These are phyloP conservation scores for Nettapus auritus DNA, from an alignment of 2,113 vertebrate genomes.

Conservation along the genomic window DNA sequence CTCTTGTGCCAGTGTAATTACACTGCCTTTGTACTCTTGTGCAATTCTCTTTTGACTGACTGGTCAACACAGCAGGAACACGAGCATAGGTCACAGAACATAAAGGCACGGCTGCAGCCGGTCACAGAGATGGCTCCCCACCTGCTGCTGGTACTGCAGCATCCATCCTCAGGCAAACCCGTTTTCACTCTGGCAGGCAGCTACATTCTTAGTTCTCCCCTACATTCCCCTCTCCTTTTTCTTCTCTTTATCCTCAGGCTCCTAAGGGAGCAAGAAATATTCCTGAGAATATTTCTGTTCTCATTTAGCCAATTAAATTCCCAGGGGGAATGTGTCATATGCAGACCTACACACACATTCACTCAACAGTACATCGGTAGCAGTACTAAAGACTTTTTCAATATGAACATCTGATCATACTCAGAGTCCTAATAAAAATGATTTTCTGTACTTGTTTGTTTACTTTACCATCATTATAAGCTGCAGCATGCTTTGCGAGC, in stretches of 20 bases:
- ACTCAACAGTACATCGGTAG: not conserved
- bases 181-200: not conserved
- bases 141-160: not conserved
- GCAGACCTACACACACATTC: not conserved
- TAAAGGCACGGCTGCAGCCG: not conserved
- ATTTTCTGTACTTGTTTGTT: conserved; percentile 1
- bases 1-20: not conserved
- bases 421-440: conserved; percentile 2
- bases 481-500: not conserved
- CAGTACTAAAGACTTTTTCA: not conserved
- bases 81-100: not conserved
- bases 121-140: not conserved
- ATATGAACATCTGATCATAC: not conserved
- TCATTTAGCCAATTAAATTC: conserved; percentile 37
- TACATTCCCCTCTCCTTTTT: not conserved
- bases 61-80: not conserved
- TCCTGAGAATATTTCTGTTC: not conserved
- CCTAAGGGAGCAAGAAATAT: not conserved
- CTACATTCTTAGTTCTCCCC: not conserved
- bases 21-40: not conserved
- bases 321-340: not conserved
- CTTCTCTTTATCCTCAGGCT: not conserved
- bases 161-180: not conserved
- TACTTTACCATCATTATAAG: not conserved
- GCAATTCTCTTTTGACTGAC: not conserved